Evolutionary conservation across 2,888 invertebrate genomes (phyloP), one percentile per base, ranked within the genome.

Genomic region (Drosophila maculinotata): DNA sequence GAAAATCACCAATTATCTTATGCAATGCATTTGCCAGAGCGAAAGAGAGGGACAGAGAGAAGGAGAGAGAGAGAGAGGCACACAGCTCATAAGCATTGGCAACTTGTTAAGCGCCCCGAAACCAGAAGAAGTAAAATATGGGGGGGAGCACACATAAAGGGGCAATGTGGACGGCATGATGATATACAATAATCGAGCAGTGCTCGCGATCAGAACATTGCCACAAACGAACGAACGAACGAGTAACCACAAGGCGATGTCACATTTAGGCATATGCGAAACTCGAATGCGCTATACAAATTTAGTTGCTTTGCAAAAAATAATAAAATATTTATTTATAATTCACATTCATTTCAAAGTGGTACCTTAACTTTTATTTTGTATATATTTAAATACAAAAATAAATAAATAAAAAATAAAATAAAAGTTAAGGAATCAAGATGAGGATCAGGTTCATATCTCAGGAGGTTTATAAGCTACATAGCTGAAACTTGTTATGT

Each of bases 1-100:
- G 83, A 80, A 84, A 84, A 87, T 83, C 86, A 88, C 88, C 87
- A 89, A 85, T 87, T 89, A 89, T 85, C 83, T 79, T 86, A 79
- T 77, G 78, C 74, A 80, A 81, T 83, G 76, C 73, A 48, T 59
- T 59, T 17, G 57, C 36, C 60, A 35, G 35, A 49, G 30, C 28
- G 31, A 31, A 45, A 31, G 30, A 14, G 25, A 23, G 45, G 41
- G 26, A n/a, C 5, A 9, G 57, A 9, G 15, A 8, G 5, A 14
- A 14, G n/a, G 30, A 39, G 10, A 53, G n/a, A 33, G 23, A 31
- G 39, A 48, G 39, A 48, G 53, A 64, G 49, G 36, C 49, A 62
- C 66, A 70, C 60, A 74, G 63, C 75, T 77, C 75, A 83, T 72
- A 81, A 70, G 67, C 77, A 71, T 75, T 67, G 79, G 72, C 82